phyloP scores from a whole-genome alignment of 2,888 invertebrate species.

The Agrotis exclamationis region DNA sequence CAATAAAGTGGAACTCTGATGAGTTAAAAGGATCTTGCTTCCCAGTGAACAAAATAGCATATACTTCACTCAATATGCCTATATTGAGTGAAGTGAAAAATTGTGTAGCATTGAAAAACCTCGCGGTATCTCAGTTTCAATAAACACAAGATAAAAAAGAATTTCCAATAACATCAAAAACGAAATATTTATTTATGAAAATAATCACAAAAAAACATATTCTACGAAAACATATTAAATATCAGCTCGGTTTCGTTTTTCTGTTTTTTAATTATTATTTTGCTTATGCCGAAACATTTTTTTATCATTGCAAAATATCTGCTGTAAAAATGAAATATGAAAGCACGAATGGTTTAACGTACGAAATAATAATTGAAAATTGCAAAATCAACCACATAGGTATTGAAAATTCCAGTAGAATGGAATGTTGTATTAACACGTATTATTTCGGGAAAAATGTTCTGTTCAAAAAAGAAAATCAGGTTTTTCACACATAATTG shows the following conservation, averaged over 20 bases:
- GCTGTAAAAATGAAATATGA: too few relatives aligned
- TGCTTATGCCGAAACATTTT: neutral
- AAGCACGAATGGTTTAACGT: too few relatives aligned
- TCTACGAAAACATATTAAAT: neutral
- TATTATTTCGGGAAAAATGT: neutral
- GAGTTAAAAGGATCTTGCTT: too few relatives aligned
- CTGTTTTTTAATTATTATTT: neutral
- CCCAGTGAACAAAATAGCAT: too few relatives aligned
- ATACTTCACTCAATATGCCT: too few relatives aligned
- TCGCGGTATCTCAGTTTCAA: neutral
- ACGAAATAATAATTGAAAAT: neutral
- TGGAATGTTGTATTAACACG: too few relatives aligned
- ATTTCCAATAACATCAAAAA: neutral
- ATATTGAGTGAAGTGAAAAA: neutral
- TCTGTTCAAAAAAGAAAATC: neutral
- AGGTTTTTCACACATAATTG: too few relatives aligned
- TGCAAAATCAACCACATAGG: neutral
- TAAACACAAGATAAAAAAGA: neutral
- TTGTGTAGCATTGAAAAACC: neutral
- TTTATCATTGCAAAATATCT: neutral
- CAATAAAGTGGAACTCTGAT: neutral
- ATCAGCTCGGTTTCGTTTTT: neutral
- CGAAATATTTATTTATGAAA: constrained; percentile 3
- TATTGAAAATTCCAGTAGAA: too few relatives aligned
- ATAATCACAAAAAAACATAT: neutral